Percentiles rank a stretch among this genome's conserved stretches.
These are phyloP conservation scores for Ophiodon elongatus DNA, from an alignment of 2,113 vertebrate species.

Conservation along the genomic window DNA sequence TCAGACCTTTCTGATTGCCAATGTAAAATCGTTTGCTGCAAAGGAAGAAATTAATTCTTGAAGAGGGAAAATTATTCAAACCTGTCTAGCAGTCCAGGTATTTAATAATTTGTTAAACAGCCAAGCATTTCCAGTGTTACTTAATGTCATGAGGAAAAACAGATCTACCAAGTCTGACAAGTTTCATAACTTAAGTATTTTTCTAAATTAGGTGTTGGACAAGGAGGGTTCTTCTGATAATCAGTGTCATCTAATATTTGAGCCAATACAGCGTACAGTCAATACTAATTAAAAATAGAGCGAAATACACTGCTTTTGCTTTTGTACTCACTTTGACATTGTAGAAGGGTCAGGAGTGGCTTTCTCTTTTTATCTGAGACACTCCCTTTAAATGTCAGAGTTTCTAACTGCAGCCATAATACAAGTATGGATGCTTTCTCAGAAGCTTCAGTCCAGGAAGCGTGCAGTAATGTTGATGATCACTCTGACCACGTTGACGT, in stretches of 20 bases:
- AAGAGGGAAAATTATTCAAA: background rate
- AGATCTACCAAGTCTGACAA: too few relatives aligned
- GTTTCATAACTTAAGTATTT: too few relatives aligned
- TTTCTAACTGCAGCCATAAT: background rate
- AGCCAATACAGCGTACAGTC: background rate
- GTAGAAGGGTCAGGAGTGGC: background rate
- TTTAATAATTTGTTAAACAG: background rate
- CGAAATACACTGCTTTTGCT: background rate
- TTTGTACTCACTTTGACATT: background rate
- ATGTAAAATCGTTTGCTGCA: too few relatives aligned
- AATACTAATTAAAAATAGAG: background rate
- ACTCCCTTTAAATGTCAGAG: background rate
- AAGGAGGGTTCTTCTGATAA: background rate
- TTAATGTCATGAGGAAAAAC: background rate
- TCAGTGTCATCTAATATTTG: background rate
- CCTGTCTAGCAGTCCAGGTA: background rate
- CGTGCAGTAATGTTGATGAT: background rate
- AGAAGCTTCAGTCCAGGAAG: background rate
- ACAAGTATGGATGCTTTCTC: too few relatives aligned
- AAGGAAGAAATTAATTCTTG: background rate
- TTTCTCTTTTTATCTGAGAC: background rate
- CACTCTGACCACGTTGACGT: background rate
- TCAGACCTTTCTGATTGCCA: background rate
- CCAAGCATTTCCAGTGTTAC: background rate
- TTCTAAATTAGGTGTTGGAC: background rate